These are phyloP conservation scores for Capromys pilorides DNA, from an alignment of 2,797 vertebrate species.

Conservation along the genomic window DNA sequence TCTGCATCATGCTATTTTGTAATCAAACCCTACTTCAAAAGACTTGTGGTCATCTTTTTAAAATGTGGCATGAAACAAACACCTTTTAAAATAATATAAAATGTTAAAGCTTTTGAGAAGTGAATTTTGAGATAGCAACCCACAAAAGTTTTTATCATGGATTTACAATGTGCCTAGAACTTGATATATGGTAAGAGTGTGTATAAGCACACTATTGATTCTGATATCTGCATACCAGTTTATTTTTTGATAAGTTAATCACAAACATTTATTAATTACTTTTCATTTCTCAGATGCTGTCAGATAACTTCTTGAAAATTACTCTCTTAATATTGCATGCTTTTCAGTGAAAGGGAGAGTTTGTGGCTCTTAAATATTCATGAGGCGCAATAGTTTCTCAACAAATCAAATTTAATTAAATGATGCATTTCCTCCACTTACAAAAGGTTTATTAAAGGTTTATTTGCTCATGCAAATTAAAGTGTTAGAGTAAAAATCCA, in stretches of 20 bases:
- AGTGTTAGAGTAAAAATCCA: conserved; percentile 87
- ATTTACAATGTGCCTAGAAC: not conserved
- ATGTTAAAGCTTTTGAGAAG: not conserved
- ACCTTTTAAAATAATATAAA: not conserved
- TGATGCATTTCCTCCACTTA: conserved; percentile 85
- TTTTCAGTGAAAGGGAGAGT: conserved; percentile 75
- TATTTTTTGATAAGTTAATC: conserved; percentile 23
- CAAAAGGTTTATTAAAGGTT: conserved; percentile 88
- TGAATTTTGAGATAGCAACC: not conserved
- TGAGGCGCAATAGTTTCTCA: conserved; percentile 84
- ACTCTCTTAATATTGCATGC: conserved; percentile 45
- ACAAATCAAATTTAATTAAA: conserved; percentile 88
- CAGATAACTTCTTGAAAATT: conserved; percentile 50
- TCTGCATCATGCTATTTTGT: not conserved
- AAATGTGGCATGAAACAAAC: conserved; percentile 1
- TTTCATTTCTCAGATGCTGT: conserved; percentile 14
- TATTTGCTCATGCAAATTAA: conserved; percentile 89
- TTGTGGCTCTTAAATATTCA: conserved; percentile 85
- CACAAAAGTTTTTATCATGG: not conserved
- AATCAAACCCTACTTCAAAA: not conserved
- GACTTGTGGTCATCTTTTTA: not conserved
- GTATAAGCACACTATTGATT: not conserved
- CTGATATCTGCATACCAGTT: not conserved
- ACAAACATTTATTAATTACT: conserved; percentile 33
- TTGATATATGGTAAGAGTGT: not conserved